Evolutionary conservation across 2,113 vertebrate genomes (phyloP).

Genomic region (Polyodon spathula): DNA sequence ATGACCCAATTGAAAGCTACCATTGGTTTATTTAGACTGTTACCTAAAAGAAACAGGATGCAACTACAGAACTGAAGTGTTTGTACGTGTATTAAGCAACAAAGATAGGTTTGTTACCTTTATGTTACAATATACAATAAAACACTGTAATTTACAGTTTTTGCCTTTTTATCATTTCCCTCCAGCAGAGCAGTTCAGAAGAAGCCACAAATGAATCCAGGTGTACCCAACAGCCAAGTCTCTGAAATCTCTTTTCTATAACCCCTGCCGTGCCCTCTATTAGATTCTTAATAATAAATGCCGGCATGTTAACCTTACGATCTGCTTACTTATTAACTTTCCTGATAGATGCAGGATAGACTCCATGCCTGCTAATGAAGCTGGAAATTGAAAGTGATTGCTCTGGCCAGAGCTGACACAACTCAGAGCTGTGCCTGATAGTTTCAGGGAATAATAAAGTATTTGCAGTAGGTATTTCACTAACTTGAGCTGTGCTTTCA

Average conservation of each 20-base stretch:
- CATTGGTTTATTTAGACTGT: too few species aligned
- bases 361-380: slow-evolving; percentile 6
- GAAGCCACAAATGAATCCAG: too few species aligned
- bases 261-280: slow-evolving; percentile 6
- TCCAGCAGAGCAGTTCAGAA: too few species aligned
- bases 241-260: neutral
- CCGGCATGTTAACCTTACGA: slow-evolving; percentile 7
- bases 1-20: too few species aligned
- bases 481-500: neutral
- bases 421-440: neutral
- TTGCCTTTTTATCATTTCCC: too few species aligned
- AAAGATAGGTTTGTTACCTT: too few species aligned
- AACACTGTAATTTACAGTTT: too few species aligned
- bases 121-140: too few species aligned
- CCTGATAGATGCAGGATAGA: slow-evolving; percentile 2
- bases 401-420: neutral
- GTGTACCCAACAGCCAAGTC: neutral
- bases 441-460: slow-evolving; percentile 5
- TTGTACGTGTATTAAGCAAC: too few species aligned
- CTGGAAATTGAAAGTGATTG: slow-evolving; percentile 8
- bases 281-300: slow-evolving; percentile 8
- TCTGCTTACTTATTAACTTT: slow-evolving; percentile 11
- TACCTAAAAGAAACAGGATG: too few species aligned
- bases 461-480: neutral
- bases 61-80: too few species aligned